Base-by-base conservation (phyloP, 2,797 vertebrate species). In the Tadarida brasiliensis region DNA sequence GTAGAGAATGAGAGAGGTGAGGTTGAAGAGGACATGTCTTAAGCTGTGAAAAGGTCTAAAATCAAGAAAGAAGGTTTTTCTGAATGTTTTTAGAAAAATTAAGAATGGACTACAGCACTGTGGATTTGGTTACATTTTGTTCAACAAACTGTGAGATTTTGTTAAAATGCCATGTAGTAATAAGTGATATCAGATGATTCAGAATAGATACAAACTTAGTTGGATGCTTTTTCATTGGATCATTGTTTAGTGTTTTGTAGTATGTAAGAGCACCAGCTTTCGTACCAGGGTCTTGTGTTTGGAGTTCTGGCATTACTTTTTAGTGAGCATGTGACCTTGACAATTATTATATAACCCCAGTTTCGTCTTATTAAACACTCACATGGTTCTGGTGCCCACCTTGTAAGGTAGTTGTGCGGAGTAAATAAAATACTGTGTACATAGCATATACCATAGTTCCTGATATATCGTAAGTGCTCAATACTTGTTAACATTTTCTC, bases 101-200 rank as follows among this genome's bases (percentile, higher is more conserved):
- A 81, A 90, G 35, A 11, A 71, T 49, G 39, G 22, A 9, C 26
- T 78, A 1, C 14, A 95, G 20, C 74, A 70, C 80, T 94, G 87
- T 91, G 35, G 83, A 88, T 1, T 20, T 87, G 15, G 28, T 80
- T 91, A 80, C 87, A 49, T 91, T 96, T 90, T 92, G n/a, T 77
- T 87, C 30, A 71, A 4, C 67, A 67, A 88, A 33, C 33, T 51
- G 70, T 51, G 70, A 67, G 28, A 6, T 81, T 95, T 78, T 91
- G 35, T 77, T 71, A 82, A 82, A 84, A 47, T 94, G 14, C 15
- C 20, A 11, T 54, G 5, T 56, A 73, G 67, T 22, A 70, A 4
- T 86, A 80, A 65, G 63, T 83, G 77, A 20, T 71, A 10, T 77
- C 47, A 49, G 8, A 19, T 78, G 78, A 87, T 84, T 94, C 11